These are phyloP conservation scores for Botrylloides violaceus DNA, from an alignment of 23 tunicate species.

Conservation along the genomic window DNA sequence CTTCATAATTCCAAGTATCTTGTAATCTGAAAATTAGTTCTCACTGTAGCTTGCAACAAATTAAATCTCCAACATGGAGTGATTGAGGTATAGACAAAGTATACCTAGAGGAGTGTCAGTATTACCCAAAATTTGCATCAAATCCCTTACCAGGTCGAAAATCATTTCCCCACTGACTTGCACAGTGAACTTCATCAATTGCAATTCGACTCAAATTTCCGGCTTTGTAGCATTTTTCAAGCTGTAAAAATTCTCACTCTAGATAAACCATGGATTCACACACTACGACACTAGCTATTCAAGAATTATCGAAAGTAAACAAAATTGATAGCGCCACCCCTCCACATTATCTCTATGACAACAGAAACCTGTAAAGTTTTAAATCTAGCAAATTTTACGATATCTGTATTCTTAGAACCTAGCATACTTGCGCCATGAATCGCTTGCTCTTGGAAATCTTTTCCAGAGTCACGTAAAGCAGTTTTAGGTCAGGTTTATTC, in stretches of 20 bases:
- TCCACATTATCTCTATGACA: too few relatives aligned
- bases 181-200: constrained; percentile 92
- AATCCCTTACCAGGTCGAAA: constrained; percentile 62
- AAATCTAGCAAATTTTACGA: too few relatives aligned
- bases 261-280: too few relatives aligned
- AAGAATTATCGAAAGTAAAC: too few relatives aligned
- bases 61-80: too few relatives aligned
- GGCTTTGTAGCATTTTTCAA: constrained; percentile 62
- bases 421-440: constrained; percentile 45
- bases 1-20: constrained; percentile 49
- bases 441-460: constrained; percentile 71
- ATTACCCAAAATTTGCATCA: not conserved
- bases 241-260: constrained; percentile 42
- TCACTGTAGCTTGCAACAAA: not conserved
- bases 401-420: too few relatives aligned
- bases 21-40: constrained; percentile 49
- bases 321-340: too few relatives aligned
- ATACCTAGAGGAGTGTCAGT: too few relatives aligned
- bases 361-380: too few relatives aligned
- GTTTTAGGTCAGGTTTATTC: not conserved
- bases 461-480: constrained; percentile 63
- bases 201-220: constrained; percentile 65
- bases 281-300: too few relatives aligned
- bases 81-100: too few relatives aligned
- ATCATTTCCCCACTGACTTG: constrained; percentile 85